Percentiles rank a stretch among this genome's conserved stretches.
These are phyloP conservation scores for Diloba caeruleocephala DNA, from an alignment of 2,888 invertebrate genomes.

Conservation along the genomic window DNA sequence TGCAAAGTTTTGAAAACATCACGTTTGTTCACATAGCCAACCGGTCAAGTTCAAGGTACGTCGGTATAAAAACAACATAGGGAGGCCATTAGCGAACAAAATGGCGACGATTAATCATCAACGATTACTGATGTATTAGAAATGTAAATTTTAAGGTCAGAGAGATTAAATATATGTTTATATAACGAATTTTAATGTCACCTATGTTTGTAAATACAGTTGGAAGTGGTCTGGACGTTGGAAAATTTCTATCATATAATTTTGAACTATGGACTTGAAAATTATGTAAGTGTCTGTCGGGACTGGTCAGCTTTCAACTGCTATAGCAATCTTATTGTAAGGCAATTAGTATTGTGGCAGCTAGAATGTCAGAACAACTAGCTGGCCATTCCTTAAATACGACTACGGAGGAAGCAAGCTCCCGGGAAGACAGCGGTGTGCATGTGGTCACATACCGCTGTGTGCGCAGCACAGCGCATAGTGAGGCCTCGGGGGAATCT, in stretches of 20 bases:
- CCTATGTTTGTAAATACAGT: constrained; percentile 43
- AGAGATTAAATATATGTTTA: constrained; percentile 45
- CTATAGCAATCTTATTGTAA: too few relatives aligned
- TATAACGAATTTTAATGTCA: constrained; percentile 35
- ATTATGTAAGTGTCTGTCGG: too few relatives aligned
- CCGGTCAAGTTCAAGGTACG: constrained; percentile 64
- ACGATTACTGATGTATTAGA: constrained; percentile 49
- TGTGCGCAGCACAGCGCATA: too few relatives aligned
- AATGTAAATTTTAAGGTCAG: constrained; percentile 56
- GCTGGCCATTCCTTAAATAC: too few relatives aligned
- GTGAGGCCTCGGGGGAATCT: too few relatives aligned
- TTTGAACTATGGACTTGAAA: too few relatives aligned
- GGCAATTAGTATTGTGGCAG: too few relatives aligned
- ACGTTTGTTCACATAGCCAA: constrained; percentile 22
- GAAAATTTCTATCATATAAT: constrained; percentile 6
- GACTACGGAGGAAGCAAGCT: too few relatives aligned
- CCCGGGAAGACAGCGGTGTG: too few relatives aligned
- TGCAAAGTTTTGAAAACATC: constrained; percentile 21
- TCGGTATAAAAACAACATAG: constrained; percentile 45
- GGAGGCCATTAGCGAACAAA: constrained; percentile 46
- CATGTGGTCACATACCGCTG: too few relatives aligned
- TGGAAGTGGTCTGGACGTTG: constrained; percentile 23
- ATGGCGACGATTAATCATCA: constrained; percentile 54
- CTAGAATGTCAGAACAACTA: too few relatives aligned
- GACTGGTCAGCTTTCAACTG: too few relatives aligned